A percentile compares a stretch with the other conserved stretches of the same genome.
phyloP scores from a whole-genome alignment of 2,113 vertebrate species.

The Mastomys natalensis region DNA sequence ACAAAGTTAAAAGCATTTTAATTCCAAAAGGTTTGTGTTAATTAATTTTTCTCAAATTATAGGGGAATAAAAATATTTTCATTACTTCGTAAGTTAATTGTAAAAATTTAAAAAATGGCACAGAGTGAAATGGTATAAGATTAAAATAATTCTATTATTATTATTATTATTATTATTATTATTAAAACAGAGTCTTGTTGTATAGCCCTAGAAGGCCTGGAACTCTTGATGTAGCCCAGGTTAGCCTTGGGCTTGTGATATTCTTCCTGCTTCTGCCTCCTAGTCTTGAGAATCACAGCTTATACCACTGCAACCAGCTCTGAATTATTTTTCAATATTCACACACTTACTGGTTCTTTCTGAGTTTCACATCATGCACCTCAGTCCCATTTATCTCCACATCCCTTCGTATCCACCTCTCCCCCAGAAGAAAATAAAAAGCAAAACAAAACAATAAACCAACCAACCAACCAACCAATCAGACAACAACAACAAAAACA shows the following conservation, averaged over 20 bases:
- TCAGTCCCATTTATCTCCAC: background rate
- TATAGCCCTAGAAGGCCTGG: background rate
- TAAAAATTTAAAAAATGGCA: constrained; percentile 19
- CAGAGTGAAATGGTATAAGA: background rate
- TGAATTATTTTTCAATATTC: background rate
- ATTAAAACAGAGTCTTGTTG: background rate
- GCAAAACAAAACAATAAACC: background rate
- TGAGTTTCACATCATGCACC: background rate
- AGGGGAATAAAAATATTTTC: constrained; percentile 5
- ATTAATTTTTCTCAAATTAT: constrained; percentile 11
- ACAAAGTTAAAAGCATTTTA: constrained; percentile 28
- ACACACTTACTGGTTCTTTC: background rate
- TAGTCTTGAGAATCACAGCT: background rate
- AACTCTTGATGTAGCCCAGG: background rate
- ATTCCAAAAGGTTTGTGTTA: constrained; percentile 48
- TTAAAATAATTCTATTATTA: background rate
- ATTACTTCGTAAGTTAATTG: constrained; percentile 28
- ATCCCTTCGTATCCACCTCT: background rate
- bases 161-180: background rate
- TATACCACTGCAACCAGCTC: background rate
- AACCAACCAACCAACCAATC: background rate
- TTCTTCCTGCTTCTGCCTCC: background rate
- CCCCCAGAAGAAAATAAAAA: background rate
- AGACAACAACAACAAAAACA: background rate
- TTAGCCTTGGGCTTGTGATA: background rate